Conservation (phyloP, 2,797 vertebrate species). For the Anableps anableps region DNA sequence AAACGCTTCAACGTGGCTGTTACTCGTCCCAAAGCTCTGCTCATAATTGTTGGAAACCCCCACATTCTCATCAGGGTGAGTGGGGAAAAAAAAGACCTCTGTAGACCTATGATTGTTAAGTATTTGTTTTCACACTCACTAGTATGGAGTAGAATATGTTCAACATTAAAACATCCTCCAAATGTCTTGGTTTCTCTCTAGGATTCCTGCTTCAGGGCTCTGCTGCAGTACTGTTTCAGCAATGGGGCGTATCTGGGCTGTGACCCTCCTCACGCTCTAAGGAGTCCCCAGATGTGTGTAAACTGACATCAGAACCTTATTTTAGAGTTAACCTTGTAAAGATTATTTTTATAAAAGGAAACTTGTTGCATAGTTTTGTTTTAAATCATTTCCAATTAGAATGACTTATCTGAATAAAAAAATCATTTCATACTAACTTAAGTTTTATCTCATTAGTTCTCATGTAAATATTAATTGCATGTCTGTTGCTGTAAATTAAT, state of each 20-base stretch:
- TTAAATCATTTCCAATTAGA: neutral
- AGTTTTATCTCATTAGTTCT: neutral
- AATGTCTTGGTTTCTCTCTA: constrained; percentile 49
- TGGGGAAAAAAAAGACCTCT: neutral
- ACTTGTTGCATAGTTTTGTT: neutral
- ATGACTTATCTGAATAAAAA: neutral
- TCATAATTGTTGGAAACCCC: constrained; percentile 92
- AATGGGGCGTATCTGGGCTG: constrained; percentile 90
- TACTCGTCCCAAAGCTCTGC: constrained; percentile 93
- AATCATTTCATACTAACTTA: neutral
- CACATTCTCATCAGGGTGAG: constrained; percentile 88
- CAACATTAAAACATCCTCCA: neutral
- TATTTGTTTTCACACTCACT: neutral
- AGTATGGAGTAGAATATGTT: neutral
- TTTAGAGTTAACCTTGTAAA: neutral
- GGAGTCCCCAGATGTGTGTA: constrained; percentile 71
- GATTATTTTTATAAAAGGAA: neutral
- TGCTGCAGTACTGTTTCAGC: constrained; percentile 87
- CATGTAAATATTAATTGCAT: neutral
- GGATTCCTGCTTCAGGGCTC: constrained; percentile 90
- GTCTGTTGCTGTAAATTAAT: neutral
- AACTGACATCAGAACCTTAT: neutral
- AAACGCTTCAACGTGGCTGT: constrained; percentile 97
- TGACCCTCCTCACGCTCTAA: constrained; percentile 85
- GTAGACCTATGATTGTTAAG: neutral